Evolutionary conservation across 2,888 invertebrate genomes (phyloP).

Genomic region (Hecatera dysodea): DNA sequence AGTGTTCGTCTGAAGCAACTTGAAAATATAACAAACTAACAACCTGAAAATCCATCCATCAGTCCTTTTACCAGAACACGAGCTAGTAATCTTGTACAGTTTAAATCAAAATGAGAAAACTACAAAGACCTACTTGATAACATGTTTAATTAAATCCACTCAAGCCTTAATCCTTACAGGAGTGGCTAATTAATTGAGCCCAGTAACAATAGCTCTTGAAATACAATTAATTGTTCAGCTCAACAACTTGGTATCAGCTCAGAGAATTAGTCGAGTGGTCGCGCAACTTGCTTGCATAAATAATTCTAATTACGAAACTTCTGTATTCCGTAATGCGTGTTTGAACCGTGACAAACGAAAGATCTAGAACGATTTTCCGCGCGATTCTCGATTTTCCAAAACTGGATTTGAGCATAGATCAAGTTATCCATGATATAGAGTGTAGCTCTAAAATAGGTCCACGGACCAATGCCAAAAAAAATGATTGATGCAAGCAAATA

Average conservation of each 20-base stretch:
- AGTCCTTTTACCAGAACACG: no score
- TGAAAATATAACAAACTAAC: no score
- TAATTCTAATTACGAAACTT: slow-evolving; percentile 10
- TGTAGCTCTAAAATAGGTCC: no score
- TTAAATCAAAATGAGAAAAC: neutral
- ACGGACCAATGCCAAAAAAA: no score
- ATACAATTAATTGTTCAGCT: slow-evolving; percentile 8
- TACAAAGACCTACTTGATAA: neutral
- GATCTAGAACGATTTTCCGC: neutral
- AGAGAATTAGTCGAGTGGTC: slow-evolving; percentile 21
- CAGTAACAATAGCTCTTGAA: slow-evolving; percentile 9
- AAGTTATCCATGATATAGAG: no score
- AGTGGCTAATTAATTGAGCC: slow-evolving; percentile 1
- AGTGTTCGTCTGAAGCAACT: no score
- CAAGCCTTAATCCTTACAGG: neutral
- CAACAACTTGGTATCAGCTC: slow-evolving; percentile 14
- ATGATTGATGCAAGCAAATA: no score
- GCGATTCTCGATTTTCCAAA: neutral
- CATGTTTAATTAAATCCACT: slow-evolving; percentile 2
- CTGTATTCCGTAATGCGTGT: neutral
- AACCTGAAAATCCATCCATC: no score
- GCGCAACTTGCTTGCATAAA: slow-evolving; percentile 7
- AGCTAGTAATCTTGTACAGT: neutral
- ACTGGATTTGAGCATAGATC: neutral
- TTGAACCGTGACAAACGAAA: neutral